phyloP scores from a whole-genome alignment of 2,888 invertebrate species.

The Andrena haemorrhoa region DNA sequence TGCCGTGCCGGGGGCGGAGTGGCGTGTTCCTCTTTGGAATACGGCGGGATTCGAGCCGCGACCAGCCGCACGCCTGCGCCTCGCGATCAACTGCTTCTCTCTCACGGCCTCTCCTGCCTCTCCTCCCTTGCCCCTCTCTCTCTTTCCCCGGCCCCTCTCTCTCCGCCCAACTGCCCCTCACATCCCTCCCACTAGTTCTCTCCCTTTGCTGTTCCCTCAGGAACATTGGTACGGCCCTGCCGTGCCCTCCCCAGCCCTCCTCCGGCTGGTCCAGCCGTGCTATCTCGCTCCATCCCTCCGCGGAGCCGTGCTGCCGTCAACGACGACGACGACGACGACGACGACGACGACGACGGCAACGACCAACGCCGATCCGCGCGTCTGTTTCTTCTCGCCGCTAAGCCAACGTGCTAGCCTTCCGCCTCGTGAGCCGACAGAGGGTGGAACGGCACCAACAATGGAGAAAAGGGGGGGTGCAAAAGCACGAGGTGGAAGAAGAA shows the following conservation, averaged over 20 bases:
- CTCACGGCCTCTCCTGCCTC: constrained; percentile 51
- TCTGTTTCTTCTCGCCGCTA: constrained; percentile 52
- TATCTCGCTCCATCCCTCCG: constrained; percentile 7
- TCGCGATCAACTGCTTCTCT: constrained; percentile 65
- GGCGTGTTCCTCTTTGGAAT: constrained; percentile 81
- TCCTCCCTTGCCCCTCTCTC: constrained; percentile 21
- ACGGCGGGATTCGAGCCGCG: constrained; percentile 81
- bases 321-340: constrained; percentile 36
- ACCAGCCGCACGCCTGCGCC: constrained; percentile 81
- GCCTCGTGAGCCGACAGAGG: not conserved
- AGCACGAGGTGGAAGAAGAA: constrained; percentile 30
- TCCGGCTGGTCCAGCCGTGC: constrained; percentile 25
- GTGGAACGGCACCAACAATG: not conserved
- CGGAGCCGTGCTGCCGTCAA: constrained; percentile 25
- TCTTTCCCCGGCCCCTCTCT: constrained; percentile 2
- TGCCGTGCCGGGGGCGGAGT: constrained; percentile 83
- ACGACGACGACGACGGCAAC: constrained; percentile 24
- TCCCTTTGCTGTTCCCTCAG: constrained; percentile 62
- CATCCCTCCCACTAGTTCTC: constrained; percentile 48
- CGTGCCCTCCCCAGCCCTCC: constrained; percentile 39
- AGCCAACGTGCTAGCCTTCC: constrained; percentile 25
- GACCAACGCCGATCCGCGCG: constrained; percentile 40
- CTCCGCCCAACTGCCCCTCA: constrained; percentile 22
- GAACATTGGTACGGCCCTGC: constrained; percentile 72
- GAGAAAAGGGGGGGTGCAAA: constrained; percentile 19